Base-by-base conservation (phyloP, 2,888 invertebrate species). In the Tortrix viridana region DNA sequence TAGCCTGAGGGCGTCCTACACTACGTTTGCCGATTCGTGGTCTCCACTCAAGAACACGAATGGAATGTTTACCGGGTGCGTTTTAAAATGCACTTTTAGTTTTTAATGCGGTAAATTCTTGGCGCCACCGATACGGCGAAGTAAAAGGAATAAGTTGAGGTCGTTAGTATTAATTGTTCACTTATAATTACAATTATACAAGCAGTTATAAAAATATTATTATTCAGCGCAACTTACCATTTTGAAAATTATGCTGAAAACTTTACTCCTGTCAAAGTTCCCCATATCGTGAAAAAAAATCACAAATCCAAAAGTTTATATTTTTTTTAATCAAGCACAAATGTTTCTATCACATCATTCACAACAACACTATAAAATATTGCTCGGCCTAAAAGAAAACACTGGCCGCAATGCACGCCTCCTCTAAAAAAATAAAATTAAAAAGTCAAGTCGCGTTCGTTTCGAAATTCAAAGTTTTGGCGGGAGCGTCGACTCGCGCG, bases 401-500 rank as follows among this genome's bases (percentile, higher is more conserved):
- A 87, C 87, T 83, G 77, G 78, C 77, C 75, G 76, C 69, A 67
- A 73, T 77, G 14, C 84, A 83, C 83, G 77, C 84, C 78, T 79
- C 84, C 78, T 79, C 75, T 70, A 69, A 71, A 77, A 80, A 79
- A 76, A 76, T 73, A 77, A 71, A 75, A 77, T 74, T 71, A 72
- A 69, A 57, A 63, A 63, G 63, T 63, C 58, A 53, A 69, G 74
- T 79, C 74, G 80, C 79, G 83, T 84, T 85, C 50, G 62, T 38
- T 53, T 62, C 82, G 76, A 76, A 78, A 76, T 88, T 86, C 76
- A 79, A 84, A 80, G 69, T 63, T 67, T 66, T 84, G 87, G 86
- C 88, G 86, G 85, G 85, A 88, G 81, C 91, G 91, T 88, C 83
- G 73, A 82, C 72, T 85, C 81, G 85, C 84, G 83, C 86, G 76